Percentiles rank a stretch among this genome's conserved stretches.
Conservation (phyloP, 23 tunicate species). For the Corella eumyota region DNA sequence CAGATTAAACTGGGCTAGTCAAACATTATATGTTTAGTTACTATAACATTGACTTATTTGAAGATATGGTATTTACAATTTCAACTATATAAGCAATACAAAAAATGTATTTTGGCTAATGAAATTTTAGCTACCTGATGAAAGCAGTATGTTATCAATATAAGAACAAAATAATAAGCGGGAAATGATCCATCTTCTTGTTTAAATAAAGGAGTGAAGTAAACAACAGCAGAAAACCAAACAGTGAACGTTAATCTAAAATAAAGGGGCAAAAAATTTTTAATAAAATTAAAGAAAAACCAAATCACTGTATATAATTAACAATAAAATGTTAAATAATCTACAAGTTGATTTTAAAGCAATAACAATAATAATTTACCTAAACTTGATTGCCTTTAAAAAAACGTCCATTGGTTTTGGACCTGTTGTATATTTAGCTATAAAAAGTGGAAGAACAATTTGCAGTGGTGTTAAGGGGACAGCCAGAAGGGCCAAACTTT, state of each 20-base stretch:
- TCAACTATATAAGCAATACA: too few relatives aligned
- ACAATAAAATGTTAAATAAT: too few relatives aligned
- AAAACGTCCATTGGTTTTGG: constrained; percentile 79
- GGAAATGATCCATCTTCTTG: constrained; percentile 66
- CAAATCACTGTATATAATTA: not conserved
- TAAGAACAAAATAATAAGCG: constrained; percentile 35
- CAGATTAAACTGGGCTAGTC: too few relatives aligned
- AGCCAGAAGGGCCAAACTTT: constrained; percentile 80
- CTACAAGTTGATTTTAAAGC: too few relatives aligned
- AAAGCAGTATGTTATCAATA: constrained; percentile 43
- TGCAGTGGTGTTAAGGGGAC: constrained; percentile 86
- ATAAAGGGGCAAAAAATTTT: not conserved
- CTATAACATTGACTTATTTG: too few relatives aligned
- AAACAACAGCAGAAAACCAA: constrained; percentile 27
- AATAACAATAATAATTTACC: constrained; percentile 20
- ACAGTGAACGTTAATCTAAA: constrained; percentile 49
- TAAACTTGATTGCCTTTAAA: constrained; percentile 41
- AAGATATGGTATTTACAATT: too few relatives aligned
- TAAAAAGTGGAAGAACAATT: constrained; percentile 57
- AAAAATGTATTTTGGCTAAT: too few relatives aligned
- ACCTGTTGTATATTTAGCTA: constrained; percentile 75
- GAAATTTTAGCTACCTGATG: constrained; percentile 81
- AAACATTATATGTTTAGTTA: too few relatives aligned
- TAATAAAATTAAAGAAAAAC: too few relatives aligned
- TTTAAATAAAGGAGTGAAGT: constrained; percentile 53